Evolutionary conservation across 2,113 vertebrate species (phyloP), one percentile per base, ranked within the genome.

Genomic region (Nicator chloris): DNA sequence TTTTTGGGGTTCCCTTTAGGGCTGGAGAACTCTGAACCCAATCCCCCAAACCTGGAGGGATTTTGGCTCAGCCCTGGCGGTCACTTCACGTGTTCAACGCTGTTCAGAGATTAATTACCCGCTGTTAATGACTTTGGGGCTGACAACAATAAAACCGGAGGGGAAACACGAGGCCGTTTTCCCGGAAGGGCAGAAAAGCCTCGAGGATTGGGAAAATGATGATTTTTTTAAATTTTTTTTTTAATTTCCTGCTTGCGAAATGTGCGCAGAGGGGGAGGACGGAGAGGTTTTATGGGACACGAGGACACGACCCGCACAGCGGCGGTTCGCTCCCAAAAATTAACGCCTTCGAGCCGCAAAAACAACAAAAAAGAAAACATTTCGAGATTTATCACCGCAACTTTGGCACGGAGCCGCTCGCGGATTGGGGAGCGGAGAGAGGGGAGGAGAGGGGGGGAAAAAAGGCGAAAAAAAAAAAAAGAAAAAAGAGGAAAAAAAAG

Each of bases 301-400:
- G 42, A 42, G 42, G 42, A 13, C 6, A 15, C 42, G 42, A 42
- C 42, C 42, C 42, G n/a, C n/a, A n/a, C n/a, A 15, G 86, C 63
- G 49, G 66, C n/a, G 88, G 51, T 84, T 71, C 24, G 28, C 45
- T 16, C 39, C 3, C 81, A 31, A 20, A 75, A 51, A 72, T n/a
- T n/a, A n/a, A n/a, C n/a, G n/a, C n/a, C n/a, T n/a, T n/a, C n/a
- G n/a, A n/a, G n/a, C n/a, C n/a, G n/a, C n/a, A n/a, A n/a, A n/a
- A n/a, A n/a, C n/a, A n/a, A n/a, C n/a, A n/a, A n/a, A n/a, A n/a
- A n/a, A n/a, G n/a, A n/a, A n/a, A 93, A 77, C 71, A 27, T 33
- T 15, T 31, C 10, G 89, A 93, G 84, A 93, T 95, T 95, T 94
- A 90, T 93, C 61, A 8, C 57, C 45, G 5, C 81, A 51, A 56